phyloP scores from a whole-genome alignment of 2,888 invertebrate species.

The Hydropsyche betteni region DNA sequence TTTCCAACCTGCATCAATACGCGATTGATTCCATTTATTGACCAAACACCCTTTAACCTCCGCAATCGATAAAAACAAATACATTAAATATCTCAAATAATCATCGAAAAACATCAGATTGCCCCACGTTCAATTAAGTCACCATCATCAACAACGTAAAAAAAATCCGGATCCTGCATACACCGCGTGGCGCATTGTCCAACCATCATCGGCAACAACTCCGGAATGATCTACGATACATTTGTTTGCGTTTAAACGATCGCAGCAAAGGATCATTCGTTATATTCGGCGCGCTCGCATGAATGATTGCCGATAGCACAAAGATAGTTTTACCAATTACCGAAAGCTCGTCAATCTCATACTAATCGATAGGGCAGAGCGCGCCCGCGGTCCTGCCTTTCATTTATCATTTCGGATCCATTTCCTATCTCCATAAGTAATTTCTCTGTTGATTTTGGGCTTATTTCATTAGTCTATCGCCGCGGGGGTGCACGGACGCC shows the following conservation, averaged over 20 bases:
- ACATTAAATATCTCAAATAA: too few relatives aligned
- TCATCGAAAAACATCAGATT: too few relatives aligned
- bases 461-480: conserved; percentile 68
- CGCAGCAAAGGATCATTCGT: conserved; percentile 37
- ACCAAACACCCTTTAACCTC: too few relatives aligned
- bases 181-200: too few relatives aligned
- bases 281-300: conserved; percentile 12
- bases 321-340: conserved; percentile 44
- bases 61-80: too few relatives aligned
- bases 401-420: conserved; percentile 40
- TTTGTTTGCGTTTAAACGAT: too few relatives aligned
- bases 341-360: conserved; percentile 42
- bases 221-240: too few relatives aligned
- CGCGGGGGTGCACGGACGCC: conserved; percentile 57
- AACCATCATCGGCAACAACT: too few relatives aligned
- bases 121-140: too few relatives aligned
- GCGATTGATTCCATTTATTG: too few relatives aligned
- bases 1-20: too few relatives aligned
- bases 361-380: conserved; percentile 39
- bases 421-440: conserved; percentile 42
- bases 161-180: too few relatives aligned
- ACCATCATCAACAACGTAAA: background rate
- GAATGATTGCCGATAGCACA: conserved; percentile 32
- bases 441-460: conserved; percentile 65
- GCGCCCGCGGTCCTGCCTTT: conserved; percentile 41